These are phyloP conservation scores for Orthosia gracilis DNA, from an alignment of 2,888 invertebrate genomes.

Conservation along the genomic window DNA sequence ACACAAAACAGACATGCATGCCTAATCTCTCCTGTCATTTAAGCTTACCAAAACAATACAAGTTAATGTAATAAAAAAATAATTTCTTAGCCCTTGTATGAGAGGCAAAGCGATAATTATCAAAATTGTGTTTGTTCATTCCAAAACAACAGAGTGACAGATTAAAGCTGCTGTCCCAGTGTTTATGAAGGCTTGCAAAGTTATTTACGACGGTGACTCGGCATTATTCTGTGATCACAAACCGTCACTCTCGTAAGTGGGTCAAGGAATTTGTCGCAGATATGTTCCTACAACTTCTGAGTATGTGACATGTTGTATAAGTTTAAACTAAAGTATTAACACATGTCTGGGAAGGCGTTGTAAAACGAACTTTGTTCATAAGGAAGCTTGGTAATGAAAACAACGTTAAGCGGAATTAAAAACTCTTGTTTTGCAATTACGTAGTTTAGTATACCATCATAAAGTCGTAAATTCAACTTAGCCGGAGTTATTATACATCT, in stretches of 20 bases:
- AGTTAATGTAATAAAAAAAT: conserved; percentile 48
- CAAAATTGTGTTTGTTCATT: conserved; percentile 64
- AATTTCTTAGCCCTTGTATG: conserved; percentile 40
- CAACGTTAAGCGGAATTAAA: neutral
- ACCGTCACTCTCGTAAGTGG: conserved; percentile 58
- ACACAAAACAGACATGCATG: conserved; percentile 26
- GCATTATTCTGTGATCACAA: conserved; percentile 63
- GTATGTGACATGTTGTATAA: conserved; percentile 46
- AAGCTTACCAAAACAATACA: conserved; percentile 24
- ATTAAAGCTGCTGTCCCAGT: conserved; percentile 61
- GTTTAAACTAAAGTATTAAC: conserved; percentile 33
- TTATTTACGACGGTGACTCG: conserved; percentile 67
- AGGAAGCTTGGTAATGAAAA: neutral
- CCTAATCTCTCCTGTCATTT: conserved; percentile 40
- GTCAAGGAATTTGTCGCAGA: conserved; percentile 66
- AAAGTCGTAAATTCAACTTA: neutral
- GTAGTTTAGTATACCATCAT: neutral
- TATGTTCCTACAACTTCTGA: conserved; percentile 49
- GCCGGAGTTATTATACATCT: neutral
- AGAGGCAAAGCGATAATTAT: conserved; percentile 54
- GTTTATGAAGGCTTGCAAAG: conserved; percentile 68
- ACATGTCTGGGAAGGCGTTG: conserved; percentile 3
- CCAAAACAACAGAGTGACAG: conserved; percentile 60
- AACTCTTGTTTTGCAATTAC: neutral
- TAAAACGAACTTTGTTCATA: conserved; percentile 3